A percentile compares a stretch with the other conserved stretches of the same genome.
Conservation (phyloP, 2,797 vertebrate genomes). For the Pipistrellus kuhlii region DNA sequence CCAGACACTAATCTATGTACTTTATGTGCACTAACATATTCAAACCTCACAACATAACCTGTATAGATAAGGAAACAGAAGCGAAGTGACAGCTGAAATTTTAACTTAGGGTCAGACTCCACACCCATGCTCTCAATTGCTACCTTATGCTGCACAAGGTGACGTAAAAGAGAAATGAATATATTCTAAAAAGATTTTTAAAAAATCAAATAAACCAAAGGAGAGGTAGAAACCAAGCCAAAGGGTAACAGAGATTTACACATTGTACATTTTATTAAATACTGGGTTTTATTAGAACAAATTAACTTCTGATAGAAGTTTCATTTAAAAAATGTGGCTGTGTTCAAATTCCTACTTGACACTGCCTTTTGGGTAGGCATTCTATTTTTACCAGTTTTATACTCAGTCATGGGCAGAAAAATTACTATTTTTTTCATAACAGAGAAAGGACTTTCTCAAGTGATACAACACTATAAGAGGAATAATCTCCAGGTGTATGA, state of each 20-base stretch:
- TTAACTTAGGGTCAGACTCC: neutral
- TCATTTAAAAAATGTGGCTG: slow-evolving; percentile 58
- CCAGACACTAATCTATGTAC: neutral
- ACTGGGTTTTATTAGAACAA: slow-evolving; percentile 67
- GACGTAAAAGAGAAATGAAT: neutral
- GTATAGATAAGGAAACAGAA: neutral
- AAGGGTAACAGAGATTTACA: slow-evolving; percentile 67
- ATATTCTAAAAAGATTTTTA: neutral
- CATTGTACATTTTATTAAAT: slow-evolving; percentile 81
- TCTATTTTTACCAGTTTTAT: slow-evolving; percentile 53
- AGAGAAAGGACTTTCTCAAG: slow-evolving; percentile 59
- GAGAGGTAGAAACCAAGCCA: slow-evolving; percentile 62
- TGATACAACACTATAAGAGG: neutral
- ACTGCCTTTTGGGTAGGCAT: slow-evolving; percentile 53
- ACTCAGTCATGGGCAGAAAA: slow-evolving; percentile 19
- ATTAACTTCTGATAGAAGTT: slow-evolving; percentile 46
- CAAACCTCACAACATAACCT: neutral
- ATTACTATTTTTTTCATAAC: slow-evolving; percentile 47
- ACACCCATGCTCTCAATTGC: neutral
- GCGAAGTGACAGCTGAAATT: neutral
- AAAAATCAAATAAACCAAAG: neutral
- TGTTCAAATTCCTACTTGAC: slow-evolving; percentile 57
- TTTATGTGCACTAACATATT: neutral
- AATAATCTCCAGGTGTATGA: slow-evolving; percentile 58
- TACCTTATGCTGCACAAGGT: neutral